Conservation (phyloP, 2,797 vertebrate species). For the Sternarchorhynchus goeldii region DNA sequence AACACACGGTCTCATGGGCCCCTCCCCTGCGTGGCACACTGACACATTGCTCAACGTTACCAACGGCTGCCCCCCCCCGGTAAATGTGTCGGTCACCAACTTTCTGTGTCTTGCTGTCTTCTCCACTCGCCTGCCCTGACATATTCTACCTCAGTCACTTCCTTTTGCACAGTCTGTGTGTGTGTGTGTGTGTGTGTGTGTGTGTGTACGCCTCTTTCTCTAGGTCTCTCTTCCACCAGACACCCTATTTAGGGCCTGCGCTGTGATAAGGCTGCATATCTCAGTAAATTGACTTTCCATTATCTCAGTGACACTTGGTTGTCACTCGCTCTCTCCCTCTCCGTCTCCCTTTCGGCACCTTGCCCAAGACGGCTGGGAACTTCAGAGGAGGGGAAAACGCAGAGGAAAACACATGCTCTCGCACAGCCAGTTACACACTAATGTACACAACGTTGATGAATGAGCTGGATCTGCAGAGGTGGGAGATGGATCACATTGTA, state of each 20-base stretch:
- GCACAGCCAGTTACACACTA: background rate
- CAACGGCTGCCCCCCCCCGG: conserved; percentile 5
- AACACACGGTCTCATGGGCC: conserved; percentile 64
- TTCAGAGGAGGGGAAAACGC: background rate
- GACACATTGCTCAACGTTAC: conserved; percentile 40
- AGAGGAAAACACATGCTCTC: background rate
- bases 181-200: conserved; percentile 4
- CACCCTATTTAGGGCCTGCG: conserved; percentile 66
- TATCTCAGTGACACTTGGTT: conserved; percentile 66
- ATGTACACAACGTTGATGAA: conserved; percentile 25
- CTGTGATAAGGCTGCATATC: conserved; percentile 68
- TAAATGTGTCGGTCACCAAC: conserved; percentile 35
- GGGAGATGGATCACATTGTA: conserved; percentile 23
- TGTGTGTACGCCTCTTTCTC: background rate
- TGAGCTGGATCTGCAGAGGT: background rate
- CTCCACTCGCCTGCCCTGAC: background rate
- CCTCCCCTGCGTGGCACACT: conserved; percentile 57
- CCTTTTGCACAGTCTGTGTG: conserved; percentile 44
- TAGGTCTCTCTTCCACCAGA: conserved; percentile 24
- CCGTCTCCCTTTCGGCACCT: conserved; percentile 8
- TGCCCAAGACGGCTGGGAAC: conserved; percentile 13
- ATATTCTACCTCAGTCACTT: background rate
- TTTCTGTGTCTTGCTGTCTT: background rate
- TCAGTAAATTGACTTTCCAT: conserved; percentile 70
- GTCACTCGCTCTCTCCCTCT: conserved; percentile 36